Evolutionary conservation across 37 sponge, comb jelly and placozoan species (phyloP).

Genomic region (Theonella swinhoei): DNA sequence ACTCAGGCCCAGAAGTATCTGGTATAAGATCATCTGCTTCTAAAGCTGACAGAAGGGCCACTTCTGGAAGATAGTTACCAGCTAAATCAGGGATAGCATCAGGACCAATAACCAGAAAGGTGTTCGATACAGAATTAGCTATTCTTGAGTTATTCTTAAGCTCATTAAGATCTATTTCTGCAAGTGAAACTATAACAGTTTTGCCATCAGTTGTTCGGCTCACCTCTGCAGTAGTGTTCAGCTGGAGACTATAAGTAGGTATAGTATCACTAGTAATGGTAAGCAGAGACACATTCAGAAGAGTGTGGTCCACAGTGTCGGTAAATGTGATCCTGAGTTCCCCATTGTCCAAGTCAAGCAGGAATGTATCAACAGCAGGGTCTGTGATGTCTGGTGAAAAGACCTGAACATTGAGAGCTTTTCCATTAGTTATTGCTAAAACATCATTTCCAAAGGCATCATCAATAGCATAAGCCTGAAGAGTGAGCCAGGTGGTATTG

Average conservation of each 20-base stretch:
- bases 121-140: conserved; percentile 47
- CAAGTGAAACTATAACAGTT: conserved; percentile 23
- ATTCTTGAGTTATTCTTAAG: conserved; percentile 74
- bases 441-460: conserved; percentile 74
- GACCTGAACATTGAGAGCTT: conserved; percentile 57
- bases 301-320: conserved; percentile 67
- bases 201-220: conserved; percentile 61
- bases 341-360: conserved; percentile 72
- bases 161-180: conserved; percentile 46
- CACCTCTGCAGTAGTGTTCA: conserved; percentile 18
- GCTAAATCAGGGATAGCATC: conserved; percentile 75
- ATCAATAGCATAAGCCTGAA: conserved; percentile 87
- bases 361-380: conserved; percentile 58
- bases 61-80: conserved; percentile 58
- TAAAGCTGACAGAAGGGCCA: conserved; percentile 31
- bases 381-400: conserved; percentile 60
- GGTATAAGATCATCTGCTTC: conserved; percentile 35
- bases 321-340: conserved; percentile 75
- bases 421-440: conserved; percentile 91
- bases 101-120: conserved; percentile 57
- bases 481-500: conserved; percentile 73
- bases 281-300: conserved; percentile 41
- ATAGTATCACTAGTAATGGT: conserved; percentile 27
- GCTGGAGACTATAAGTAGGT: neutral
- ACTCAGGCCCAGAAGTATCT: conserved; percentile 62